Evolutionary conservation across 2,797 vertebrate species (phyloP), one percentile per base, ranked within the genome.

Genomic region (Tenualosa thibaudeaui): DNA sequence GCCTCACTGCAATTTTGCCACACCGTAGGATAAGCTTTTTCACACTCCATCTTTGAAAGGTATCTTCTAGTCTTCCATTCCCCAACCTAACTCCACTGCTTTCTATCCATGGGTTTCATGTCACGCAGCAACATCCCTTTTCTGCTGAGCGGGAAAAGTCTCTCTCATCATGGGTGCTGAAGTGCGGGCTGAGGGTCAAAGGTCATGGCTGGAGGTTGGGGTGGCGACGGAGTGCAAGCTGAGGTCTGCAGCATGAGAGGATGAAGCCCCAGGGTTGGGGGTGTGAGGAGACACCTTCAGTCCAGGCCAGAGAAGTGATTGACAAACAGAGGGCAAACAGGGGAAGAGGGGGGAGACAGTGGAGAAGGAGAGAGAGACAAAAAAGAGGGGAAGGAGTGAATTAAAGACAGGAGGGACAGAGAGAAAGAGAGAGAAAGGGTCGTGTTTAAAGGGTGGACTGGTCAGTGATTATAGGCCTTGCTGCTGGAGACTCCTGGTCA

Each of bases 391-490:
- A 65, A 81, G 17, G n/a, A 75, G 78, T 8, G 81, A 85, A 31
- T 83, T 75, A 71, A 43, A 85, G 75, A 86, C 24, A 50, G 40
- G 15, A 49, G 82, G 26, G 46, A 58, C 54, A 84, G 43, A 50
- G 22, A 40, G 53, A 81, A 43, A 81, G 24, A 68, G 81, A 86
- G 58, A 81, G 50, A 78, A n/a, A 22, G 81, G 26, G 86, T 5
- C 51, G 87, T 65, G 83, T 89, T 91, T 92, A 93, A 82, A 92
- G 85, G 0, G 89, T 87, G 65, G 91, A 91, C 87, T 91, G 89
- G 84, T 83, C 88, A 87, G 89, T 89, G 85, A 90, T 83, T 68
- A 82, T 85, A 43, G 86, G 84, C 85, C 86, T 88, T 84, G 84
- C 71, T 40, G 89, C 58, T 54, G 84, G 85, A 40, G 65, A 60